These are phyloP conservation scores for Heteractis magnifica DNA, from an alignment of 92 coral and sea anemone genomes.

Conservation along the genomic window DNA sequence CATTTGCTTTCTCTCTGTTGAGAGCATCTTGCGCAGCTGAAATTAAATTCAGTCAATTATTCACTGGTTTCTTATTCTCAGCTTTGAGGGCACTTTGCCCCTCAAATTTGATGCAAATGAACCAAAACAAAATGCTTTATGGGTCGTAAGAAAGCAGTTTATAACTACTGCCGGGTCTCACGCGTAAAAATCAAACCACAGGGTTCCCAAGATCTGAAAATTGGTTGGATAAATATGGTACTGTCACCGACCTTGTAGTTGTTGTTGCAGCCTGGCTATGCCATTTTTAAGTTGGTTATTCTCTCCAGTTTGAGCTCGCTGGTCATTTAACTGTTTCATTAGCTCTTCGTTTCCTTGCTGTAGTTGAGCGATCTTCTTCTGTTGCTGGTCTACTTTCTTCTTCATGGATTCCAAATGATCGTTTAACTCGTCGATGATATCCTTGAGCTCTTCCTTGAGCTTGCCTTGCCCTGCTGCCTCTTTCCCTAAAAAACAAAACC, in stretches of 20 bases:
- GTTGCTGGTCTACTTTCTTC: conserved; percentile 66
- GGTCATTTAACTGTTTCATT: conserved; percentile 58
- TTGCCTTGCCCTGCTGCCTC: conserved; percentile 53
- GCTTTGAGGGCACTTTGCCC: no score
- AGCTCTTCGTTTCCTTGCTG: conserved; percentile 73
- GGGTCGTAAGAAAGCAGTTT: neutral
- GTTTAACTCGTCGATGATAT: conserved; percentile 74
- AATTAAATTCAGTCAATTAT: neutral
- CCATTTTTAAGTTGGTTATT: conserved; percentile 54
- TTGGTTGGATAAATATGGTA: neutral
- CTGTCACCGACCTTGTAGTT: conserved; percentile 65
- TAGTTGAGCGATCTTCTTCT: conserved; percentile 60
- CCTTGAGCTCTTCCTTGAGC: conserved; percentile 83
- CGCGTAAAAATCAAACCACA: neutral
- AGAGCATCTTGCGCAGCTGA: conserved; percentile 75
- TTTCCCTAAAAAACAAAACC: conserved; percentile 33
- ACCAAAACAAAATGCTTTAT: no score
- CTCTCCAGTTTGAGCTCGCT: conserved; percentile 58
- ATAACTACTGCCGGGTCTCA: neutral
- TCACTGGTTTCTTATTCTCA: no score
- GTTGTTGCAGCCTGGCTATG: conserved; percentile 68
- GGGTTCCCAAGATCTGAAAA: neutral
- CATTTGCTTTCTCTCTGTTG: conserved; percentile 59
- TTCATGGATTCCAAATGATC: conserved; percentile 66
- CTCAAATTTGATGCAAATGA: no score